A percentile compares a stretch with the other conserved stretches of the same genome.
Evolutionary conservation across 2,888 invertebrate species (phyloP).

Genomic region (Hydrotaea diabolus): DNA sequence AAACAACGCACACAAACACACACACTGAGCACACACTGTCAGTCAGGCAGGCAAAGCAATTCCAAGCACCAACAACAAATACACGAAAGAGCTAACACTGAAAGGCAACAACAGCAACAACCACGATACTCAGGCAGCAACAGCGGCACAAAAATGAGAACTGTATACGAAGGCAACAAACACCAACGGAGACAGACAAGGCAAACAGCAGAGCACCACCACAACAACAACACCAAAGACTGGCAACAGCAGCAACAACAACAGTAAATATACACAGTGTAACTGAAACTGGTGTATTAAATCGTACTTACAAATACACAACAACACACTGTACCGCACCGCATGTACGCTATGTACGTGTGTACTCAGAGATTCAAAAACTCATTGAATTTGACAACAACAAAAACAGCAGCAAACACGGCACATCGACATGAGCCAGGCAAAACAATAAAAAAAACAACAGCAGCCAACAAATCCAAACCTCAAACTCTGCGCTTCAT

Average conservation of each 20-base stretch:
- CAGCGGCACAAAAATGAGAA: too few relatives aligned
- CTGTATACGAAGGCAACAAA: not conserved
- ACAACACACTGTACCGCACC: conserved; percentile 7
- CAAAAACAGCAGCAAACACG: not conserved
- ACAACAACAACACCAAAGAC: too few relatives aligned
- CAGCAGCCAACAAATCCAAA: conserved; percentile 1
- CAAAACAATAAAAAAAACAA: too few relatives aligned
- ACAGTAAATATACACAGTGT: conserved; percentile 51
- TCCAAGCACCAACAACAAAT: conserved; percentile 40
- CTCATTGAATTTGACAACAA: conserved; percentile 3
- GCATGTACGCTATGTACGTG: conserved; percentile 4
- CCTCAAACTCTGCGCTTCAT: conserved; percentile 16
- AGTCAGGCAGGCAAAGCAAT: conserved; percentile 33
- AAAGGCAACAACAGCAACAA: conserved; percentile 3
- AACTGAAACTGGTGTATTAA: conserved; percentile 63
- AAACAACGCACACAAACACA: conserved; percentile 46
- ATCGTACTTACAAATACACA: conserved; percentile 56
- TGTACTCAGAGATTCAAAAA: conserved; percentile 48
- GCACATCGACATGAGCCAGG: conserved; percentile 1
- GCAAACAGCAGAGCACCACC: not conserved
- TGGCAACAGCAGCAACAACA: conserved; percentile 12
- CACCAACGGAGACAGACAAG: not conserved
- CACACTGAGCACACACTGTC: too few relatives aligned
- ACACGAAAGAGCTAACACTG: not conserved
- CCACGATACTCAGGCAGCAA: not conserved